Percentiles rank a stretch among this genome's conserved stretches.
These are phyloP conservation scores for Venusia cambrica DNA, from an alignment of 2,888 invertebrate species.

Conservation along the genomic window DNA sequence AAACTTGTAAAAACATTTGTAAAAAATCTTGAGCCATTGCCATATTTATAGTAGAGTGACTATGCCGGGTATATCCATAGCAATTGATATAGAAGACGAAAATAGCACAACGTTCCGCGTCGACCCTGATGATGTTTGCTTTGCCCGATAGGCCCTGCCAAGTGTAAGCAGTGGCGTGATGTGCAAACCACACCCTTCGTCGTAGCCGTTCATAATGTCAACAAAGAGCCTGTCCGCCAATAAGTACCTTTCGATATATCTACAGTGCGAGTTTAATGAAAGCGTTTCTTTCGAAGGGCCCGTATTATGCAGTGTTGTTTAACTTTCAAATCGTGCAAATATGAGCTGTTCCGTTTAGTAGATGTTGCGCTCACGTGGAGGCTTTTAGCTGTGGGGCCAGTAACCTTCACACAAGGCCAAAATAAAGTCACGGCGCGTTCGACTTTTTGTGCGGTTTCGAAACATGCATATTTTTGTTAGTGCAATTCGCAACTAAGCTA, in stretches of 20 bases:
- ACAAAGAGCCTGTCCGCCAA: conserved; percentile 11
- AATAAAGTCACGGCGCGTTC: conserved; percentile 34
- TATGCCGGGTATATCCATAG: too few species aligned
- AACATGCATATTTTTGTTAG: conserved; percentile 11
- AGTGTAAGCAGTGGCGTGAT: conserved; percentile 38
- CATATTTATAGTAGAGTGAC: too few species aligned
- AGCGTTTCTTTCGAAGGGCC: conserved; percentile 7
- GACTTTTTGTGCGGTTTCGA: conserved; percentile 37
- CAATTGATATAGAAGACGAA: conserved; percentile 11
- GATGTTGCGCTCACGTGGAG: conserved; percentile 20
- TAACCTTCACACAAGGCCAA: conserved; percentile 54
- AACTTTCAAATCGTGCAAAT: conserved; percentile 22
- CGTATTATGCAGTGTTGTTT: not conserved
- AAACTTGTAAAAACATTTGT: too few species aligned
- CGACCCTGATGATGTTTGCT: conserved; percentile 28
- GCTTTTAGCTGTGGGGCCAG: conserved; percentile 42
- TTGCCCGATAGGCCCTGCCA: conserved; percentile 42
- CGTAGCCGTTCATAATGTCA: conserved; percentile 28
- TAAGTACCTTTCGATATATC: too few species aligned
- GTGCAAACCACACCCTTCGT: conserved; percentile 39
- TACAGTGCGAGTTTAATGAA: conserved; percentile 14
- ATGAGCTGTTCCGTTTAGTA: conserved; percentile 26
- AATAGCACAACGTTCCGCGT: conserved; percentile 13
- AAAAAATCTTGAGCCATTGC: too few species aligned
- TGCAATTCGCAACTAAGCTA: too few species aligned